Evolutionary conservation across 2,888 invertebrate genomes (phyloP).

Genomic region (Diachrysia chrysitis): DNA sequence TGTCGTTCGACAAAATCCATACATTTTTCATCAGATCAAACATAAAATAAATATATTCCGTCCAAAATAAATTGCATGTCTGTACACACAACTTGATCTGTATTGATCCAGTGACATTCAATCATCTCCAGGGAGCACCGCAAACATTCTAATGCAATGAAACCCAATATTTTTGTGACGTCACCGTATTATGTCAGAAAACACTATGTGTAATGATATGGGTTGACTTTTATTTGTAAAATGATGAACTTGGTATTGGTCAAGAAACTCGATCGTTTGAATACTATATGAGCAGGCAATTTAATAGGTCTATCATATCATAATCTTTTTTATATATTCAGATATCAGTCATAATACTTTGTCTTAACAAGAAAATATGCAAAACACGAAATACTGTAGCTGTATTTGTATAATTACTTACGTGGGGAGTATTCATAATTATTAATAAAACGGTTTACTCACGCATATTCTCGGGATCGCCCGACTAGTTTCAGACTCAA

Average conservation of each 20-base stretch:
- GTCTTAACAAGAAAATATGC: too few relatives aligned
- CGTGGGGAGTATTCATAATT: too few relatives aligned
- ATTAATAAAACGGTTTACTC: too few relatives aligned
- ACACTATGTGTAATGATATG: constrained; percentile 30
- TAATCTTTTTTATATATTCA: too few relatives aligned
- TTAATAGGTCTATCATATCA: too few relatives aligned
- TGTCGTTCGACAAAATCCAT: not conserved
- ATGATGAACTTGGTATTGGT: not conserved
- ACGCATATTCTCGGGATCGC: too few relatives aligned
- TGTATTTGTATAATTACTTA: too few relatives aligned
- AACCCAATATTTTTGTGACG: constrained; percentile 37
- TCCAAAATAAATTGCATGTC: constrained; percentile 13
- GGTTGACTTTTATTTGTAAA: constrained; percentile 22
- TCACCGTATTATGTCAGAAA: constrained; percentile 11
- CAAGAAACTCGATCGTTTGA: not conserved
- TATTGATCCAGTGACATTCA: constrained; percentile 18
- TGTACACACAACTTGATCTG: not conserved
- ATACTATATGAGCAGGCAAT: not conserved
- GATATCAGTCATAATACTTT: too few relatives aligned
- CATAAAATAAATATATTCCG: not conserved
- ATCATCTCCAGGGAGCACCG: constrained; percentile 24
- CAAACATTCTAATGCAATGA: constrained; percentile 30
- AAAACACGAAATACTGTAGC: too few relatives aligned
- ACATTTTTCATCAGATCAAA: not conserved
- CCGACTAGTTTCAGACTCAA: too few relatives aligned